Evolutionary conservation across 2,113 vertebrate genomes (phyloP).

Genomic region (Vidua chalybeata): DNA sequence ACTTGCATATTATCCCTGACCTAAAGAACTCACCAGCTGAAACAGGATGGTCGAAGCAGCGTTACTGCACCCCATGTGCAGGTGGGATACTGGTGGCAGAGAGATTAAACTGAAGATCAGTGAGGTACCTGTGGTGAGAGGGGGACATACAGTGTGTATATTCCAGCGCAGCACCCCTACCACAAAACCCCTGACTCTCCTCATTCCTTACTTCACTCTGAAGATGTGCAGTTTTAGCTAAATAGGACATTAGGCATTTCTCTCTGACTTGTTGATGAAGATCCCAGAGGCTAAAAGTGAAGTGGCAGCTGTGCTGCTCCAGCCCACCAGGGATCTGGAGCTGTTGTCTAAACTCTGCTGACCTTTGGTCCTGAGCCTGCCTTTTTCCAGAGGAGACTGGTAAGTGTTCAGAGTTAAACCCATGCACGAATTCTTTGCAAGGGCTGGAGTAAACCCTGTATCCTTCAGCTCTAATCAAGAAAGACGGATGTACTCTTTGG

Average conservation of each 20-base stretch:
- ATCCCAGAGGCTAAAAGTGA: neutral
- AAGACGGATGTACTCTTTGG: neutral
- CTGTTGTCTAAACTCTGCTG: neutral
- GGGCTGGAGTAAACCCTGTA: neutral
- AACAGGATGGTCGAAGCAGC: fast-evolving
- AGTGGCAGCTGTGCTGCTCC: neutral
- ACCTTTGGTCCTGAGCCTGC: neutral
- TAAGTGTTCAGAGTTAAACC: neutral
- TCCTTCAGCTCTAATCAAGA: neutral
- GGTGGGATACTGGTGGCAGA: neutral
- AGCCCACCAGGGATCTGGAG: neutral
- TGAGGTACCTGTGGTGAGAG: fast-evolving
- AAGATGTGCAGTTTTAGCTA: neutral
- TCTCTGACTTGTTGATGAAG: neutral
- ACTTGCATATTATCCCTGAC: neutral
- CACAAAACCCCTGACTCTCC: neutral
- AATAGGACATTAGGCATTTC: neutral
- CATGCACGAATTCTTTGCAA: neutral
- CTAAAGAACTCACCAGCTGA: neutral
- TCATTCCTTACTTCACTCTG: neutral
- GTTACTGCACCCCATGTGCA: neutral
- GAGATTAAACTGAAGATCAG: neutral
- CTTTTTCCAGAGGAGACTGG: neutral
- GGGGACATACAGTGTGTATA: fast-evolving
- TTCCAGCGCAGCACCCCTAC: neutral